These are phyloP conservation scores for Trypoxylus dichotomus DNA, from an alignment of 1,140 invertebrate species.

Conservation along the genomic window DNA sequence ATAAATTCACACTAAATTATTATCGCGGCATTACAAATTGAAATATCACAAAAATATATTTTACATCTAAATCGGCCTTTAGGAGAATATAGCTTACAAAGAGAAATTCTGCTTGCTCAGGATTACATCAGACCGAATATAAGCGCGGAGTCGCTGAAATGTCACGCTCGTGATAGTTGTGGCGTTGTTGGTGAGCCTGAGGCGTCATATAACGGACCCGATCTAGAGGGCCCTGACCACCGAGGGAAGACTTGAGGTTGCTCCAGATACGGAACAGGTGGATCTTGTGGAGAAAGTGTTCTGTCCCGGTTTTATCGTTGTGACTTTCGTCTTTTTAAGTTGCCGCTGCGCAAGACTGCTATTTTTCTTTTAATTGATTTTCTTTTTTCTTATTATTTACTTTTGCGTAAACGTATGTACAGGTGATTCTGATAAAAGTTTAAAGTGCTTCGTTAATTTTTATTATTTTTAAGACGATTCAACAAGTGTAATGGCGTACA, in stretches of 20 bases:
- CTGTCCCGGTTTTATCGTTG: conserved; percentile 4
- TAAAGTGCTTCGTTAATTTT: no score
- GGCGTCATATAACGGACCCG: conserved; percentile 32
- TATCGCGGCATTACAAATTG: conserved; percentile 21
- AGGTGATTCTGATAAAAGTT: neutral
- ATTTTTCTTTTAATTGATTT: conserved; percentile 22
- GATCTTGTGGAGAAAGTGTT: conserved; percentile 34
- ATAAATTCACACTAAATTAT: conserved; percentile 27
- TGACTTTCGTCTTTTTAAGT: conserved; percentile 1
- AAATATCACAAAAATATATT: conserved; percentile 33
- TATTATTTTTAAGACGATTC: no score
- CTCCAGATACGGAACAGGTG: conserved; percentile 35
- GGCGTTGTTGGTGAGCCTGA: conserved; percentile 24
- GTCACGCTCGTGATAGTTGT: conserved; percentile 35
- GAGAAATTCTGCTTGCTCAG: conserved; percentile 24
- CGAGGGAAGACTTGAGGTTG: conserved; percentile 28
- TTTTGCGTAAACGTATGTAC: neutral
- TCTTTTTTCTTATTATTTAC: neutral
- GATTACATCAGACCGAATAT: conserved; percentile 19
- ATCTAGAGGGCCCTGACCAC: conserved; percentile 31
- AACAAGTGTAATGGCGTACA: no score
- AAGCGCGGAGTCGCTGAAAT: conserved; percentile 29
- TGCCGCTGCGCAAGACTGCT: neutral
- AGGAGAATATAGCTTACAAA: neutral
- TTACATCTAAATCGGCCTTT: conserved; percentile 30